Percentiles rank a stretch among this genome's conserved stretches.
These are phyloP conservation scores for Chloroceryle inda DNA, from an alignment of 2,797 vertebrate species.

Conservation along the genomic window DNA sequence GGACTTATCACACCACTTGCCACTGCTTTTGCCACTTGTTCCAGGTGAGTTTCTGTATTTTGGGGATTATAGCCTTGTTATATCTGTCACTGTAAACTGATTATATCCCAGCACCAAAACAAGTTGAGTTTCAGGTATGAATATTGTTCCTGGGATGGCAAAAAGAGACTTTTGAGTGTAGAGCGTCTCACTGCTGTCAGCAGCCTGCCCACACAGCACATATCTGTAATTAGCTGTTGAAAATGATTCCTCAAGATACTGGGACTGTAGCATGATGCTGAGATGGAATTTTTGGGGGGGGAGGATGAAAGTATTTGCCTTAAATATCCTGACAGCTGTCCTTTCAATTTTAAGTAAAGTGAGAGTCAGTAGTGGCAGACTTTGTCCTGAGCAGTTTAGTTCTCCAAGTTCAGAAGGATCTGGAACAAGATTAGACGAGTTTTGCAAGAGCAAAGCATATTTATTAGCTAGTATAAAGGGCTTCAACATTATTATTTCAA, in stretches of 20 bases:
- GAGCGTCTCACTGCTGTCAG: not conserved
- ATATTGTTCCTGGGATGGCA: not conserved
- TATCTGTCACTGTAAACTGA: not conserved
- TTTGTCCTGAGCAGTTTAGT: not conserved
- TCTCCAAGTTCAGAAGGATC: not conserved
- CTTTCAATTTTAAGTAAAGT: not conserved
- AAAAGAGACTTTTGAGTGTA: not conserved
- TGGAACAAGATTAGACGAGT: not conserved
- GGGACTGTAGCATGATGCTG: not conserved
- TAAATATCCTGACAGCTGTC: not conserved
- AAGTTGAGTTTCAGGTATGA: not conserved
- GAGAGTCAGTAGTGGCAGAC: not conserved
- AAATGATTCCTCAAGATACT: not conserved
- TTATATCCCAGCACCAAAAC: not conserved
- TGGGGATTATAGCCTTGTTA: not conserved
- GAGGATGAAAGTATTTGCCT: not conserved
- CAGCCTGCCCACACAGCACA: not conserved
- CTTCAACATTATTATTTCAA: not conserved
- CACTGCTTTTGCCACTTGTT: constrained; percentile 97
- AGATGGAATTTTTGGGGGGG: not conserved
- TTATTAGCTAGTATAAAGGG: not conserved
- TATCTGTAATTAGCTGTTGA: not conserved
- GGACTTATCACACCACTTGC: constrained; percentile 95
- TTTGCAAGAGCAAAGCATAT: not conserved
- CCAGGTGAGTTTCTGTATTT: constrained; percentile 83